These are phyloP conservation scores for Cephalophus harveyi DNA, from an alignment of 2,113 vertebrate species.

Conservation along the genomic window DNA sequence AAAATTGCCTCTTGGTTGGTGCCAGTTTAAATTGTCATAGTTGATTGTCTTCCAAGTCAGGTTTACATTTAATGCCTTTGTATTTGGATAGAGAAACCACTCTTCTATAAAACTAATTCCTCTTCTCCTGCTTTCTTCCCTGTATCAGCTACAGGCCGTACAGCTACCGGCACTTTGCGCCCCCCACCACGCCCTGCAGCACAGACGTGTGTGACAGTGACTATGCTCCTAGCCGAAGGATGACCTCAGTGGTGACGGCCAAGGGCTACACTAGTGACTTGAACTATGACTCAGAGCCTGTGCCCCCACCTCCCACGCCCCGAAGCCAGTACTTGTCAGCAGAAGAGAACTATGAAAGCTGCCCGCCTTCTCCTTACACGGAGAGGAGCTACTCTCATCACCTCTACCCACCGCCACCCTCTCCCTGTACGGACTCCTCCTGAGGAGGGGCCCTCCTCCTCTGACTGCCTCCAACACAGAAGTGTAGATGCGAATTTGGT, in stretches of 20 bases:
- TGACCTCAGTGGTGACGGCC: conserved; percentile 66
- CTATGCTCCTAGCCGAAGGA: conserved; percentile 92
- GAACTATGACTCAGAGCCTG: conserved; percentile 98
- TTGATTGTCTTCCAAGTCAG: background rate
- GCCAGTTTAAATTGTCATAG: background rate
- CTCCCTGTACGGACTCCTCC: conserved; percentile 97
- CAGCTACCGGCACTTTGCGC: conserved; percentile 96
- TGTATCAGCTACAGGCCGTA: conserved; percentile 90
- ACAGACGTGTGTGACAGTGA: conserved; percentile 98
- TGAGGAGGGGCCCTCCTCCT: conserved; percentile 83
- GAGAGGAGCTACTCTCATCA: conserved; percentile 98
- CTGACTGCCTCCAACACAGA: conserved; percentile 64
- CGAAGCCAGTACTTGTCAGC: conserved; percentile 97
- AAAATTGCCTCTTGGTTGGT: background rate
- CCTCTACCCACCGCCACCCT: conserved; percentile 94
- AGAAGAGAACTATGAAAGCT: conserved; percentile 98
- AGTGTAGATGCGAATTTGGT: conserved; percentile 87
- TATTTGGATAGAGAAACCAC: background rate
- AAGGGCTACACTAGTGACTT: conserved; percentile 96
- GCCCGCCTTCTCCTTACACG: conserved; percentile 95
- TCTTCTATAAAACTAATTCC: background rate
- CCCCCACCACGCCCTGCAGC: conserved; percentile 98
- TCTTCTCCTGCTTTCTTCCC: fast-evolving
- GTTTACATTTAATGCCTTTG: background rate
- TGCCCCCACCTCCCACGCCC: conserved; percentile 94